Evolutionary conservation across 2,113 vertebrate genomes (phyloP), one percentile per base, ranked within the genome.

Genomic region (Phyllopteryx taeniolatus): DNA sequence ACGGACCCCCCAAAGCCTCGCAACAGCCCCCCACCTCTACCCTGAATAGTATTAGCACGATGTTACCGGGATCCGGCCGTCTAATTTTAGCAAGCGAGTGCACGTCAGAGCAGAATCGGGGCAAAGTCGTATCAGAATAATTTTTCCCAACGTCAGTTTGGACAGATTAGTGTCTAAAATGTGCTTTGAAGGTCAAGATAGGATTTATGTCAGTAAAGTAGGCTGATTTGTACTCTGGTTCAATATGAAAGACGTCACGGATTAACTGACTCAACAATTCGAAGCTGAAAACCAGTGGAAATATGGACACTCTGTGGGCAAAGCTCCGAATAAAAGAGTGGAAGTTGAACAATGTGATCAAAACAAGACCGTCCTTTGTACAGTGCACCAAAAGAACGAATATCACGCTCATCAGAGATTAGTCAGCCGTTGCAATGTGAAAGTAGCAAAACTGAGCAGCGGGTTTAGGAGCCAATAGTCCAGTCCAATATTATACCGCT

Each of bases 1-100:
- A 72, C 53, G 44, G 66, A 71, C 67, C 13, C 27, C 2, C 12
- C 53, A 53, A 53, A 53, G 49, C 56, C 22, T 5, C 22, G 3
- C n/a, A 33, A 59, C 49, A 59, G 12, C 56, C 13, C 56, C 56
- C 27, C 56, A 59, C 12, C 56, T 12, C 56, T 11, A 79, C 44
- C 39, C 19, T 35, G 77, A 73, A n/a, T 56, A 27, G 80, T 64
- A 75, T 88, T 83, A 77, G 78, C 76, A 56, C 84, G 67, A 31
- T 73, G 62, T 76, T 47, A 70, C 60, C 27, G 76, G 68, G 63
- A 73, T 79, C 65, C 73, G 27, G 68, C 13, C 17, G 75, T 77
- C 83, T 87, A 83, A 81, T 77, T 88, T 76, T 87, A 89, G 85
- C 47, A 77, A 35, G 31, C 59, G 8, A 17, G 59, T 15, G 13